phyloP scores from a whole-genome alignment of 2,888 invertebrate genomes.

The Agonum fuliginosum region DNA sequence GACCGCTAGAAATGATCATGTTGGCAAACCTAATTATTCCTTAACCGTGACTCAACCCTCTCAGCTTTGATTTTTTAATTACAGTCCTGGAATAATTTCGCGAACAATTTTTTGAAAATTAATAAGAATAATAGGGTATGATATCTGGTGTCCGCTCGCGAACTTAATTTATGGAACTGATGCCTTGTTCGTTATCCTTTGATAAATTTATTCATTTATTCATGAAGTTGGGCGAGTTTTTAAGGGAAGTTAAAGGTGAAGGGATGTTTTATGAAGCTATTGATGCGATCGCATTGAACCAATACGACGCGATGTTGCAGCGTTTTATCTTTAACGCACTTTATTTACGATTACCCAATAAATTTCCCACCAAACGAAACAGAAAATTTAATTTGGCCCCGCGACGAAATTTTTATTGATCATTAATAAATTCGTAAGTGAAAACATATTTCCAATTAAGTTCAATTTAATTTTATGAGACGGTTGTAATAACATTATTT shows the following conservation, averaged over 20 bases:
- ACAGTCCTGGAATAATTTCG: no score
- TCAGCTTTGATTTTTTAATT: no score
- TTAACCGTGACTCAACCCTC: no score
- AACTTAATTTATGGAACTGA: constrained; percentile 45
- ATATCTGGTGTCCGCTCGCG: constrained; percentile 5
- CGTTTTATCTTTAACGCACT: background rate
- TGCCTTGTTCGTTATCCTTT: constrained; percentile 48
- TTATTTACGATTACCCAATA: background rate
- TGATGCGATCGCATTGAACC: constrained; percentile 1
- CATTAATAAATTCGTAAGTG: no score
- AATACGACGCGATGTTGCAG: background rate
- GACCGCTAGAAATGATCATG: no score
- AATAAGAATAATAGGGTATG: constrained; percentile 33
- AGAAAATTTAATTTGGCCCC: background rate
- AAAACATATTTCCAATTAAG: no score
- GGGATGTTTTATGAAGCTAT: constrained; percentile 22
- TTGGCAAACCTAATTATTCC: no score
- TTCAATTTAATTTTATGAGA: no score
- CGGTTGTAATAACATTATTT: no score
- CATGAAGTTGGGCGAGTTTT: constrained; percentile 31
- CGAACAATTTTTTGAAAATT: constrained; percentile 25
- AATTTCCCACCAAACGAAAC: background rate
- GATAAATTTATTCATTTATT: constrained; percentile 51
- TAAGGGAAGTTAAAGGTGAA: constrained; percentile 33
- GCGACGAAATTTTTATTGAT: no score